Conservation (phyloP, 2,888 invertebrate genomes). For the Lithophane leautieri region DNA sequence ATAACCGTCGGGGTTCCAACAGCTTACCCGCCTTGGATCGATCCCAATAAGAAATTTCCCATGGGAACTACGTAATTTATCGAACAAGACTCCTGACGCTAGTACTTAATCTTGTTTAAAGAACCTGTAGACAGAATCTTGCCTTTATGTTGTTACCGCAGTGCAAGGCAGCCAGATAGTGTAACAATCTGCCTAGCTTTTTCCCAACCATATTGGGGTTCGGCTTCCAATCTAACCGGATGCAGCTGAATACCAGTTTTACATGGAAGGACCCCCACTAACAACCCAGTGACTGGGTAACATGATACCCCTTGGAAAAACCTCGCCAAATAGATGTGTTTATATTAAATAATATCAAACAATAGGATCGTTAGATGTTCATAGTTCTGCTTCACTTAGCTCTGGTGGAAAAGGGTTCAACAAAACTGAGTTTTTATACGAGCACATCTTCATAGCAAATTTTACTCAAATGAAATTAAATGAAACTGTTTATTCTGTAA, state of each 20-base stretch:
- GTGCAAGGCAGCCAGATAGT: no score
- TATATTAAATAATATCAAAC: not conserved
- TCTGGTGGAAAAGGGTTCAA: not conserved
- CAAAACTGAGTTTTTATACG: not conserved
- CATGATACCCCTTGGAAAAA: no score
- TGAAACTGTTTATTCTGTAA: no score
- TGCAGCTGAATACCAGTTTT: no score
- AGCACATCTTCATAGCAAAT: not conserved
- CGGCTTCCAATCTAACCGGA: no score
- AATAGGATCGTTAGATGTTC: not conserved
- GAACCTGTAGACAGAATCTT: not conserved
- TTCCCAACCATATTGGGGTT: no score
- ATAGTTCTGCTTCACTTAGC: not conserved
- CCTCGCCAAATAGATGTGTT: not conserved
- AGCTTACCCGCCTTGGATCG: constrained; percentile 38
- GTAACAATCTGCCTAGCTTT: no score
- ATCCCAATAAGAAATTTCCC: constrained; percentile 48
- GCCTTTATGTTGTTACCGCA: not conserved
- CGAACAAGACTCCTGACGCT: constrained; percentile 13
- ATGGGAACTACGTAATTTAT: constrained; percentile 43
- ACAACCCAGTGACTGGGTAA: no score
- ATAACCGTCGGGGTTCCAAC: constrained; percentile 23
- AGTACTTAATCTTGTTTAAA: constrained; percentile 33
- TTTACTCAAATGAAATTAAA: no score
- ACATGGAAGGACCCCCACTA: no score